These are phyloP conservation scores for Scartelaos histophorus DNA, from an alignment of 2,113 vertebrate species.

Conservation along the genomic window DNA sequence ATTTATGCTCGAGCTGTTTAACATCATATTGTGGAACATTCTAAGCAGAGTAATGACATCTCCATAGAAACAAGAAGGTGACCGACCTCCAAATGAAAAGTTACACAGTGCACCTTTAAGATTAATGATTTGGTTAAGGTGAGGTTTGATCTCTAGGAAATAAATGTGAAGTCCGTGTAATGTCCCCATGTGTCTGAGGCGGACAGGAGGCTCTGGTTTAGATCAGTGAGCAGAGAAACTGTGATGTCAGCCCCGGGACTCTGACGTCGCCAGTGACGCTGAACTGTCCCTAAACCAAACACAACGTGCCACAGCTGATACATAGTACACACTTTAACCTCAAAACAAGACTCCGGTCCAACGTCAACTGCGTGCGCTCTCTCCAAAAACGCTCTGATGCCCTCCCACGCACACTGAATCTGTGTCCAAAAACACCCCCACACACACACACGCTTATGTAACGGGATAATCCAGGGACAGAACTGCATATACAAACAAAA, in stretches of 20 bases:
- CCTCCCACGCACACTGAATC: slow-evolving; percentile 42
- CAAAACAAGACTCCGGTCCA: slow-evolving; percentile 25
- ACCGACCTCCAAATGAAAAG: no score
- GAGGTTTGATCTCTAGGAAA: no score
- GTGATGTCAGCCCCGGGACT: slow-evolving; percentile 44
- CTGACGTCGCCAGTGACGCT: slow-evolving; percentile 39
- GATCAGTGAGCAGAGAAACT: slow-evolving; percentile 7
- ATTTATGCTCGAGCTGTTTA: no score
- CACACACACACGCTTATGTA: slow-evolving; percentile 47
- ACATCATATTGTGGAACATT: no score
- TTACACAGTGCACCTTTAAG: no score
- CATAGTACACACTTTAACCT: slow-evolving; percentile 45
- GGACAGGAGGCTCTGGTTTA: slow-evolving; percentile 22
- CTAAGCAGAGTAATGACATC: no score
- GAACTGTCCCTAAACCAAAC: slow-evolving; percentile 45
- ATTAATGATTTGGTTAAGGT: no score
- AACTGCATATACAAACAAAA: slow-evolving; percentile 24
- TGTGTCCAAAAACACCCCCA: slow-evolving; percentile 37
- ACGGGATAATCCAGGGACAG: slow-evolving; percentile 50
- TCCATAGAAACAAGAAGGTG: no score
- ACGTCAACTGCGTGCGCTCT: slow-evolving; percentile 23
- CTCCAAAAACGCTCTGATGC: slow-evolving; percentile 24
- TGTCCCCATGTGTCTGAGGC: background rate
- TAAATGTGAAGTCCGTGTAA: no score
- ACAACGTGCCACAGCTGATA: slow-evolving; percentile 44